Percentiles rank a stretch among this genome's conserved stretches.
Conservation (phyloP, 2,888 invertebrate genomes). For the Mythimna impura region DNA sequence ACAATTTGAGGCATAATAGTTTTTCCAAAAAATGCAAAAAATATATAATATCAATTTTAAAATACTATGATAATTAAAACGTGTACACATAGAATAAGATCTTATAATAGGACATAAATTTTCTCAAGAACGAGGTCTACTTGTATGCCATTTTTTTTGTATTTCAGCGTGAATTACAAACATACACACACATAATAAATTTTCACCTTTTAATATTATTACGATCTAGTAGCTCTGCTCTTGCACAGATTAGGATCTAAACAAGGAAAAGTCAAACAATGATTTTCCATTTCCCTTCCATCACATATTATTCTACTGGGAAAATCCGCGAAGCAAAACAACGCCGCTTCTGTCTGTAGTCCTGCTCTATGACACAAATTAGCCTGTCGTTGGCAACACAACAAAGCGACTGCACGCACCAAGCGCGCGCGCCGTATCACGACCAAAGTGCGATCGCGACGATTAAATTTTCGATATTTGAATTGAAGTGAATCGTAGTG, state of each 20-base stretch:
- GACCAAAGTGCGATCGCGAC: slow-evolving; percentile 43
- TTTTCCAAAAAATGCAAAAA: too few species aligned
- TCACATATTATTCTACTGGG: neutral
- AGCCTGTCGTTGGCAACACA: slow-evolving; percentile 43
- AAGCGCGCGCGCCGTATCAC: slow-evolving; percentile 50
- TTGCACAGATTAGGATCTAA: neutral
- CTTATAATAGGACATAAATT: too few species aligned
- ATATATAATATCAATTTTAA: too few species aligned
- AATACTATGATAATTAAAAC: too few species aligned
- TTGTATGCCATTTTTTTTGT: too few species aligned
- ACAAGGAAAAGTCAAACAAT: neutral
- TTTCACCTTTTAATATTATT: too few species aligned
- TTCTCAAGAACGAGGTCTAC: too few species aligned
- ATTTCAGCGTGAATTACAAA: too few species aligned
- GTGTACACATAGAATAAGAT: too few species aligned
- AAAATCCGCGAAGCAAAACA: neutral
- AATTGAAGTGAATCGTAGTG: slow-evolving; percentile 41
- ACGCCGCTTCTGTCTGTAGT: slow-evolving; percentile 42
- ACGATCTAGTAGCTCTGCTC: too few species aligned
- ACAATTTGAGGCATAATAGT: too few species aligned
- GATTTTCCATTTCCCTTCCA: neutral
- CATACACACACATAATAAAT: too few species aligned
- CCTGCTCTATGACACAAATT: slow-evolving; percentile 18
- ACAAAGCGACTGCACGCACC: slow-evolving; percentile 44
- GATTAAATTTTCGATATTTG: slow-evolving; percentile 32